phyloP scores from a whole-genome alignment of 2,113 vertebrate genomes.

The Scophthalmus maximus region DNA sequence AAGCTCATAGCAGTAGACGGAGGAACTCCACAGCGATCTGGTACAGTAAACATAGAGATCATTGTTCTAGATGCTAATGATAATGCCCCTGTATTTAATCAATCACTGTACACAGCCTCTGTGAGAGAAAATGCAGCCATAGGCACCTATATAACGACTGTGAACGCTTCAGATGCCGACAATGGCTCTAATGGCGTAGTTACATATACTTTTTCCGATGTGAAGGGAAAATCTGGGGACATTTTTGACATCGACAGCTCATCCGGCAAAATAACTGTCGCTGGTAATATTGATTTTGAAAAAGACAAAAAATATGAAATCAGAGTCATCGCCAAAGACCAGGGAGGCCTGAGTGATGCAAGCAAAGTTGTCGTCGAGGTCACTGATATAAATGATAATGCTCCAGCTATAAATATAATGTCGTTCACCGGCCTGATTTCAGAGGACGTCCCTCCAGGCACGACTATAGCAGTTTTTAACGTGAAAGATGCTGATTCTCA shows the following conservation, averaged over 20 bases:
- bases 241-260: conserved; percentile 57
- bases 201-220: conserved; percentile 46
- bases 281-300: conserved; percentile 69
- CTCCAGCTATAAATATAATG: conserved; percentile 67
- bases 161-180: conserved; percentile 73
- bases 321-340: conserved; percentile 66
- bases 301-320: conserved; percentile 70
- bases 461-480: conserved; percentile 72
- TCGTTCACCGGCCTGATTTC: conserved; percentile 60
- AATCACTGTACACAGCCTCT: conserved; percentile 57
- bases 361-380: conserved; percentile 71
- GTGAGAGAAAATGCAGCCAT: conserved; percentile 58
- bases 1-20: conserved; percentile 58
- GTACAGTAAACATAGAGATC: conserved; percentile 54
- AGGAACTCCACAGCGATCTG: conserved; percentile 55
- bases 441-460: conserved; percentile 59
- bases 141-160: conserved; percentile 57
- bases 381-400: conserved; percentile 73
- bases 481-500: conserved; percentile 71
- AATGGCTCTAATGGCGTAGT: conserved; percentile 57
- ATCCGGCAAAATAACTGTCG: conserved; percentile 62
- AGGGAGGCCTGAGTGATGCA: conserved; percentile 59
- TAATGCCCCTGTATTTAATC: conserved; percentile 69
- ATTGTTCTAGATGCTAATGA: conserved; percentile 51
- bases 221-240: conserved; percentile 32